Conservation (phyloP, 2,113 vertebrate species). For the Mustela nigripes region DNA sequence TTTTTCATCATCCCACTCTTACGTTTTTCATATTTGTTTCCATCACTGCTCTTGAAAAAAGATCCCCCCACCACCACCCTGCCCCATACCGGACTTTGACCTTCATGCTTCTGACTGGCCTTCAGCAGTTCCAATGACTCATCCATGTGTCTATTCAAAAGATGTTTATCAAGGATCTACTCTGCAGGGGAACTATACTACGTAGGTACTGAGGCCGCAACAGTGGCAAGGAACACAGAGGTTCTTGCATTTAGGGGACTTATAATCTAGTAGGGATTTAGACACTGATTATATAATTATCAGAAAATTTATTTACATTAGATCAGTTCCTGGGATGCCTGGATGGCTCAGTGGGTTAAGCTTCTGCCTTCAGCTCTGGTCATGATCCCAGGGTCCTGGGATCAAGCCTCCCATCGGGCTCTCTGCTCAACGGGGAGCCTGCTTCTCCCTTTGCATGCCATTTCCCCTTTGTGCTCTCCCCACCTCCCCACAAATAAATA, state of each 20-base stretch:
- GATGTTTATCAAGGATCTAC: neutral
- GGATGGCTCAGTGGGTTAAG: no score
- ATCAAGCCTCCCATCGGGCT: no score
- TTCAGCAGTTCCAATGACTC: neutral
- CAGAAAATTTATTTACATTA: neutral
- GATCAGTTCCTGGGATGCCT: no score
- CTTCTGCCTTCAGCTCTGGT: no score
- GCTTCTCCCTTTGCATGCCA: no score
- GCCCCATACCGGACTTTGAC: neutral
- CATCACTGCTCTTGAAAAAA: neutral
- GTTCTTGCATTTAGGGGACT: neutral
- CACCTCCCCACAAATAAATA: no score
- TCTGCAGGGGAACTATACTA: neutral
- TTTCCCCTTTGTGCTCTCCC: no score
- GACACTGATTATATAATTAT: neutral
- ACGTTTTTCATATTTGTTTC: neutral
- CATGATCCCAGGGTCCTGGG: no score
- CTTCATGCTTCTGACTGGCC: neutral
- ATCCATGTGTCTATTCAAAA: neutral
- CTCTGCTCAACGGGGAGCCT: no score
- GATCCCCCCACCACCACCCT: accelerated
- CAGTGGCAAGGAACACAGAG: neutral
- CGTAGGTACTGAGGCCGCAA: neutral
- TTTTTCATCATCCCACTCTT: neutral
- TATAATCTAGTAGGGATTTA: neutral